Evolutionary conservation across 2,888 invertebrate species (phyloP).

Genomic region (Theodoxus fluviatilis): DNA sequence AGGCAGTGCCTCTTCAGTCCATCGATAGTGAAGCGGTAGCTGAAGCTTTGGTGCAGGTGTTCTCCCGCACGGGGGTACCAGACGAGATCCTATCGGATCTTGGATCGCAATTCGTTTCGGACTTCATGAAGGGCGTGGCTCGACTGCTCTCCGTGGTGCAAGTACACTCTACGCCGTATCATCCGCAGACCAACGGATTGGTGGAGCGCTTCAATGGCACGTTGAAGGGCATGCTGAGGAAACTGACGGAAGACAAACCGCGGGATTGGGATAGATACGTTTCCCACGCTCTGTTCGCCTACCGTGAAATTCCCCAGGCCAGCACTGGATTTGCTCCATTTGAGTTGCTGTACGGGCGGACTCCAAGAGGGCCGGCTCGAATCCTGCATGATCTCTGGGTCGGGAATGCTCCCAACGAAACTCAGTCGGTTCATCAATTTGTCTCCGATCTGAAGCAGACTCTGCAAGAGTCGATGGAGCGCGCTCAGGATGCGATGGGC

Average conservation of each 20-base stretch:
- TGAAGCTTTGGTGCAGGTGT: conserved; percentile 35
- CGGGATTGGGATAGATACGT: conserved; percentile 38
- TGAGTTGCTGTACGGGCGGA: conserved; percentile 36
- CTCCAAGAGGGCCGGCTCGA: conserved; percentile 30
- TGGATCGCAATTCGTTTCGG: conserved; percentile 38
- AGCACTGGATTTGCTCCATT: conserved; percentile 32
- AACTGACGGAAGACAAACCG: conserved; percentile 28
- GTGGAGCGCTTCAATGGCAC: conserved; percentile 21
- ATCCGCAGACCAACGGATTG: conserved; percentile 8
- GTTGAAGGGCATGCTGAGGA: conserved; percentile 35
- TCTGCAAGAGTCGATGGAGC: conserved; percentile 32
- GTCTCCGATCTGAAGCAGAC: conserved; percentile 33
- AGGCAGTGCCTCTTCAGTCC: conserved; percentile 26
- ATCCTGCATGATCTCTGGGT: conserved; percentile 35
- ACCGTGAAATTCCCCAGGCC: conserved; percentile 17
- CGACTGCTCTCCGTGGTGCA: not conserved
- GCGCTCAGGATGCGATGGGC: conserved; percentile 30
- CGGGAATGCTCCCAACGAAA: conserved; percentile 18
- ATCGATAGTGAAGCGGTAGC: conserved; percentile 35
- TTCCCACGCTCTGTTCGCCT: conserved; percentile 24
- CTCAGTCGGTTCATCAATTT: conserved; percentile 36
- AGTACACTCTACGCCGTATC: conserved; percentile 4
- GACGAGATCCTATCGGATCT: conserved; percentile 35
- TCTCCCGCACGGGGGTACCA: conserved; percentile 30
- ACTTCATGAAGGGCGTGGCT: too few species aligned